Evolutionary conservation across 2,888 invertebrate species (phyloP).

Genomic region (Troglohyphantes excavatus): DNA sequence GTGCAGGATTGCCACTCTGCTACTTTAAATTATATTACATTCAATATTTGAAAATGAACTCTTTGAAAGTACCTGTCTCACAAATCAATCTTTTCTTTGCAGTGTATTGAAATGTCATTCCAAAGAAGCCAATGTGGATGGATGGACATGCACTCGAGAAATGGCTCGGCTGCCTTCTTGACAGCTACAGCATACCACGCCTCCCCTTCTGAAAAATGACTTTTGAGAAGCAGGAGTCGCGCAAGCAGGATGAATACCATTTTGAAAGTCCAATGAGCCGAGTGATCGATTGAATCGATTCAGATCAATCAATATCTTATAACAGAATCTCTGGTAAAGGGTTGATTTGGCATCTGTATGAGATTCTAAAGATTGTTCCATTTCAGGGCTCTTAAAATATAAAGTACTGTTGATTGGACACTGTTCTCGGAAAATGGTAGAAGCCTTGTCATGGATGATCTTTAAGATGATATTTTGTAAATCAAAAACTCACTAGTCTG

Average conservation of each 20-base stretch:
- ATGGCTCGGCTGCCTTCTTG: background rate
- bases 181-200: no score
- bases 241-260: background rate
- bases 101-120: slow-evolving; percentile 21
- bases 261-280: background rate
- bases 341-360: slow-evolving; percentile 53
- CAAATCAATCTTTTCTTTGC: background rate
- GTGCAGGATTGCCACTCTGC: no score
- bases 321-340: slow-evolving; percentile 20
- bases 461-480: slow-evolving; percentile 21
- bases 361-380: background rate
- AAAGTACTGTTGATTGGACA: background rate
- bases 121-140: slow-evolving; percentile 4
- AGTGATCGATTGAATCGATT: background rate
- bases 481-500: slow-evolving; percentile 75
- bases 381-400: background rate
- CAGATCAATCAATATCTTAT: background rate
- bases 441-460: slow-evolving; percentile 6
- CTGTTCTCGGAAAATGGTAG: background rate
- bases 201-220: background rate
- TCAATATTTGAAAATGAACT: no score
- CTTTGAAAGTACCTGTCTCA: no score
- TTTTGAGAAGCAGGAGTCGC: background rate
- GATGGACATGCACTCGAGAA: no score
- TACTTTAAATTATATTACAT: no score